Evolutionary conservation across 1,140 invertebrate genomes (phyloP).

Genomic region (Drosophila lacteicornis): DNA sequence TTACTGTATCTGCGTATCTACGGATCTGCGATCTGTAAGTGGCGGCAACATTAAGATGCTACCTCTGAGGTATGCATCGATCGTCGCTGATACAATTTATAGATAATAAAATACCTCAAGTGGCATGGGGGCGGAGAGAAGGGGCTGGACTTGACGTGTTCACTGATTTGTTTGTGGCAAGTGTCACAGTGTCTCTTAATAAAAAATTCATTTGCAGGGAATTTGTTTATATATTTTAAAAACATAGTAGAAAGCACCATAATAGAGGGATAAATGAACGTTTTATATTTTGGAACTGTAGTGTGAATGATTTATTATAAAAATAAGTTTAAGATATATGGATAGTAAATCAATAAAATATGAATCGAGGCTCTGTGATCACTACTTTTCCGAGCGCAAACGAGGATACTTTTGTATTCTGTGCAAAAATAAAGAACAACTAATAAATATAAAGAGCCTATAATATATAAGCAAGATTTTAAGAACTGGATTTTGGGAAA

Average conservation of each 20-base stretch:
- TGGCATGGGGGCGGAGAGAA: slow-evolving; percentile 1
- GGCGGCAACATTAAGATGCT: slow-evolving; percentile 64
- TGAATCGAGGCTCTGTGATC: too few species aligned
- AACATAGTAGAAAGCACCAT: background rate
- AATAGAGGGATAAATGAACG: too few species aligned
- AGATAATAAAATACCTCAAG: slow-evolving; percentile 62
- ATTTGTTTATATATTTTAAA: background rate
- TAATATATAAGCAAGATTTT: too few species aligned
- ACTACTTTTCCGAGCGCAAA: too few species aligned
- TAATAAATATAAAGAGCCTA: too few species aligned
- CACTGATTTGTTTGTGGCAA: slow-evolving; percentile 16
- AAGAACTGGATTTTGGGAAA: too few species aligned
- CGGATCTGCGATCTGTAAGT: slow-evolving; percentile 22
- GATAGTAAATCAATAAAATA: too few species aligned
- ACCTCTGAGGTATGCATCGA: slow-evolving; percentile 62
- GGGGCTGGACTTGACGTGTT: background rate
- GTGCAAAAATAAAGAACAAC: too few species aligned
- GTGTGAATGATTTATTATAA: background rate
- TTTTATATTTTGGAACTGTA: too few species aligned
- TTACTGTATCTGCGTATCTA: slow-evolving; percentile 23
- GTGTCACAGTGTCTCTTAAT: slow-evolving; percentile 27
- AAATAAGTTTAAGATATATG: background rate
- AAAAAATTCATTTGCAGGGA: too few species aligned
- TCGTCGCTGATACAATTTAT: slow-evolving; percentile 69
- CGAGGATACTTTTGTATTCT: too few species aligned